These are phyloP conservation scores for Taphrorychus bicolor DNA, from an alignment of 2,888 invertebrate genomes.

Conservation along the genomic window DNA sequence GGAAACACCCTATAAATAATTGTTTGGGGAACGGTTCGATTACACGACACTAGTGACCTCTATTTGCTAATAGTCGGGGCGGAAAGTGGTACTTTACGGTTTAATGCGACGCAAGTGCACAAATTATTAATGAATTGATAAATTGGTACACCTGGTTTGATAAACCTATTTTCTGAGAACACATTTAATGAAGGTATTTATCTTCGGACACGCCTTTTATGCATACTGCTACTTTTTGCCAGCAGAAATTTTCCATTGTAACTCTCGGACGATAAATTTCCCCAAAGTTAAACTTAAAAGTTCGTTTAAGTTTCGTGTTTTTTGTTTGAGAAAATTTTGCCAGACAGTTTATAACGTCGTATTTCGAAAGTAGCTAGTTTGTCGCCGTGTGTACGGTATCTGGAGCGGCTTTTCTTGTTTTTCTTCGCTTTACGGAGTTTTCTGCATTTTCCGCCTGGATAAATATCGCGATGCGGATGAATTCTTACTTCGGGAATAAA, in stretches of 20 bases:
- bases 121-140: not conserved
- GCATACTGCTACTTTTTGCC: constrained; percentile 13
- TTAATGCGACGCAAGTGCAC: not conserved
- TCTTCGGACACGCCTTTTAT: constrained; percentile 10
- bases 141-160: not conserved
- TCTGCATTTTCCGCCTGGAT: constrained; percentile 33
- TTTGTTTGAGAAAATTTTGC: constrained; percentile 22
- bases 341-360: constrained; percentile 39
- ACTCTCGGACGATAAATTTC: constrained; percentile 22
- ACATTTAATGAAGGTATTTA: not conserved
- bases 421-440: constrained; percentile 16
- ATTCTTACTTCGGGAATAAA: constrained; percentile 1
- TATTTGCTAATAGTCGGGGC: not conserved
- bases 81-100: constrained; percentile 1
- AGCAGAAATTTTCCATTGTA: constrained; percentile 18
- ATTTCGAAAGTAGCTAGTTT: constrained; percentile 30
- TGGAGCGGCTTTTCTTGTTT: constrained; percentile 22
- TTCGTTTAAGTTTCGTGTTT: constrained; percentile 26
- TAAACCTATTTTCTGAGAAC: not conserved
- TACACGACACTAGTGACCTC: constrained; percentile 5
- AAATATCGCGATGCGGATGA: constrained; percentile 21
- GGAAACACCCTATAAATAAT: constrained; percentile 39
- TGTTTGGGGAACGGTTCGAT: not conserved
- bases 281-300: constrained; percentile 32
- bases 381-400: constrained; percentile 13